phyloP scores from a whole-genome alignment of 92 coral and sea anemone species.

The Micromussa lordhowensis region DNA sequence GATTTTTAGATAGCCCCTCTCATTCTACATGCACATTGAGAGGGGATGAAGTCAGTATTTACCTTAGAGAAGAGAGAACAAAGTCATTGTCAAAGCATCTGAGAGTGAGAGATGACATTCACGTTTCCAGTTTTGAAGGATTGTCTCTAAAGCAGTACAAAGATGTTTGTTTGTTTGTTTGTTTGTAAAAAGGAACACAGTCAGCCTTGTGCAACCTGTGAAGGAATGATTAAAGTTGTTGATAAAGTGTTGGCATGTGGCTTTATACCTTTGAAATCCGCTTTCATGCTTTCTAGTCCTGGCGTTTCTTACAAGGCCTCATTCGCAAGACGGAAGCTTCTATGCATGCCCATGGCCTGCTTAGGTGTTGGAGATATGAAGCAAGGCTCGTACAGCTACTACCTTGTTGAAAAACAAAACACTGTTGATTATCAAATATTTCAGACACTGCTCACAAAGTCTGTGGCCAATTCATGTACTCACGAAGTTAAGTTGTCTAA shows the following conservation, averaged over 20 bases:
- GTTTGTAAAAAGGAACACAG: constrained; percentile 49
- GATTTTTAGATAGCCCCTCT: neutral
- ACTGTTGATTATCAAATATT: constrained; percentile 30
- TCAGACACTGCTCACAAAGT: constrained; percentile 9
- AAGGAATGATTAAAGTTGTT: constrained; percentile 44
- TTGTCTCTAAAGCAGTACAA: constrained; percentile 52
- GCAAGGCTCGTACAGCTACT: constrained; percentile 35
- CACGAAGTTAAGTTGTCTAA: constrained; percentile 13
- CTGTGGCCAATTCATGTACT: constrained; percentile 6
- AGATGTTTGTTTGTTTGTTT: constrained; percentile 17
- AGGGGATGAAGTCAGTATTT: too few species aligned
- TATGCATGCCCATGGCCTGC: constrained; percentile 59
- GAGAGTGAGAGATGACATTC: constrained; percentile 37
- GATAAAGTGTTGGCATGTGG: constrained; percentile 35
- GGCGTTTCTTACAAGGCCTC: constrained; percentile 52
- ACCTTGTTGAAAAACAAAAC: constrained; percentile 41
- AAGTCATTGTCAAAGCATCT: constrained; percentile 40
- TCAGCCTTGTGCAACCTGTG: constrained; percentile 51
- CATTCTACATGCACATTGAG: neutral
- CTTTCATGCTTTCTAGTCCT: constrained; percentile 38
- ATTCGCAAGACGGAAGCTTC: constrained; percentile 38
- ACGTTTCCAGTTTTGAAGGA: constrained; percentile 62
- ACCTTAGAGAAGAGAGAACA: constrained; percentile 34
- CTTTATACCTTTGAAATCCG: constrained; percentile 30
- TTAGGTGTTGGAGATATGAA: constrained; percentile 39